Percentiles rank a stretch among this genome's conserved stretches.
These are phyloP conservation scores for Seladonia tumulorum DNA, from an alignment of 2,888 invertebrate genomes.

Conservation along the genomic window DNA sequence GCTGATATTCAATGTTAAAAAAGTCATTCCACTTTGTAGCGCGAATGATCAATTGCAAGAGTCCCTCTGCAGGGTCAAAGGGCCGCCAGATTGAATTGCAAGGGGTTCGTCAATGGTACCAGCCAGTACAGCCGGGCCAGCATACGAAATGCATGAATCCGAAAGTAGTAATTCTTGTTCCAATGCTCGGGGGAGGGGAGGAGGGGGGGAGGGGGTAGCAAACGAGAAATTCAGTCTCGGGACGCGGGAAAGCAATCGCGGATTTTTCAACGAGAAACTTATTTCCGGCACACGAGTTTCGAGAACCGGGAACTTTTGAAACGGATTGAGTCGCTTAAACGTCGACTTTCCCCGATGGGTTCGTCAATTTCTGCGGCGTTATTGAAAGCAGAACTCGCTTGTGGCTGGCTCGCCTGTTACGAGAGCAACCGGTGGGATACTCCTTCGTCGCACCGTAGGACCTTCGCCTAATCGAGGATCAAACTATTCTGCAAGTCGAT, in stretches of 20 bases:
- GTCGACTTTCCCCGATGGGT: neutral
- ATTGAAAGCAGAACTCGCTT: neutral
- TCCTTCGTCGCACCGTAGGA: neutral
- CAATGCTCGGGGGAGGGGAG: neutral
- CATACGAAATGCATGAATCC: neutral
- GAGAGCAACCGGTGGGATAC: neutral
- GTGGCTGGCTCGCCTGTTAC: neutral
- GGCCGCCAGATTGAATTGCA: neutral
- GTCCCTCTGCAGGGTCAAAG: no score
- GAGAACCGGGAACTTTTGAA: neutral
- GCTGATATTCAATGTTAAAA: no score
- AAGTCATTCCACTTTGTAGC: no score
- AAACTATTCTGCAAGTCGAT: neutral
- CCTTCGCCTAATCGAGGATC: neutral
- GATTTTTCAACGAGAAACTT: neutral
- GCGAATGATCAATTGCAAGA: no score
- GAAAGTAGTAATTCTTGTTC: slow-evolving; percentile 6
- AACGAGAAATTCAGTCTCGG: neutral
- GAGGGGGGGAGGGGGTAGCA: neutral
- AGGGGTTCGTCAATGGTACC: neutral
- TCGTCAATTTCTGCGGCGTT: neutral
- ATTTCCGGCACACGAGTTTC: neutral
- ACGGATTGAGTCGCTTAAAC: neutral
- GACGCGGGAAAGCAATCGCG: neutral
- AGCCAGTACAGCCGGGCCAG: neutral